Base-by-base conservation (phyloP, 1,140 invertebrate species). In the Sminthurides bifidus region DNA sequence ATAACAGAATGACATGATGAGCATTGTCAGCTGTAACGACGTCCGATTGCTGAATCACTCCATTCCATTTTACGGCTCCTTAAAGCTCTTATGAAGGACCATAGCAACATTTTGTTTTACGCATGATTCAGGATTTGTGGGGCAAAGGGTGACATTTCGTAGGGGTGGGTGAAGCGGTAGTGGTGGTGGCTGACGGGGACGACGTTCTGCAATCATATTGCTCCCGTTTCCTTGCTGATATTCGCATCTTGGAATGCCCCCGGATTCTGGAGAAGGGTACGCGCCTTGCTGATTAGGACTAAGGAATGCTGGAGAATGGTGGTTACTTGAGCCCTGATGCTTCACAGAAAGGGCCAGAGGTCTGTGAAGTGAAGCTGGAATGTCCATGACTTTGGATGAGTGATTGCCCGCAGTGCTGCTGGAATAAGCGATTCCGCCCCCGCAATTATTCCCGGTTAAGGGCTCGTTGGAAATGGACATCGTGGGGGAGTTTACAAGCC, bases 101-200 rank as follows among this genome's bases (percentile, higher is more conserved):
- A n/a, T n/a, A n/a, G n/a, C n/a, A n/a, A n/a, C n/a, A n/a, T n/a
- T n/a, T n/a, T n/a, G 38, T 8, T 41, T 41, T 41, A 41, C 6
- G 38, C 38, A n/a, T 41, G 38, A n/a, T 41, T 41, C 15, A 41
- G 38, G 38, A 41, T 41, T 41, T 41, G 38, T 8, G 38, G 38
- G 5, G 38, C 38, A 5, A 41, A n/a, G n/a, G 38, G 38, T 15
- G 5, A 17, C 38, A 41, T 41, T 8, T 41, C 38, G 17, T 41
- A 41, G 5, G 38, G 38, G 23, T 41, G 5, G 38, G 38, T 41
- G 38, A 17, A 41, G 4, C 4, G 6, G n/a, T 41, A n/a, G 23
- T 41, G 38, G 23, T 17, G 6, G 4, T 8, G 6, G n/a, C 6
- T 21, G n/a, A 21, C 23, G 17, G 38, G 5, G n/a, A 41, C 23